These are phyloP conservation scores for Hemicordylus capensis DNA, from an alignment of 2,113 vertebrate genomes.

Conservation along the genomic window DNA sequence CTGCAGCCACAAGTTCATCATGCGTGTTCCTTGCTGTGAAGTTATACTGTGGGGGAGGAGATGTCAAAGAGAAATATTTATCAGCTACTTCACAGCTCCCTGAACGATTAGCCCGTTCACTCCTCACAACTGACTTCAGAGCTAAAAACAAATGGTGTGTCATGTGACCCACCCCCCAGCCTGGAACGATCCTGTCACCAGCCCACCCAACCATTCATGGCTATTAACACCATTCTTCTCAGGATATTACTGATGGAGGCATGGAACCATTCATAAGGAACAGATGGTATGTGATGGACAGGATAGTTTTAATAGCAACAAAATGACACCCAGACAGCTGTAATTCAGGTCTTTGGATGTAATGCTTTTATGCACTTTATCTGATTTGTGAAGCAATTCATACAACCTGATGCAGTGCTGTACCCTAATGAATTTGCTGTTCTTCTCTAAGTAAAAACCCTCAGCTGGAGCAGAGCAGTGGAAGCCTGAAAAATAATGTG, in stretches of 20 bases:
- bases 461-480: neutral
- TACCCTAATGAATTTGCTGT: neutral
- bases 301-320: neutral
- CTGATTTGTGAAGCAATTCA: neutral
- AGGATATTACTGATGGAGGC: neutral
- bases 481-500: neutral
- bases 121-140: slow-evolving; percentile 17
- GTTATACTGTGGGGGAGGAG: neutral
- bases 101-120: neutral
- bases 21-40: neutral
- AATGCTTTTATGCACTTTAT: neutral
- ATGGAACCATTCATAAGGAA: accelerated
- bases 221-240: neutral
- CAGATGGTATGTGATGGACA: neutral
- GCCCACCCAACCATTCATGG: neutral
- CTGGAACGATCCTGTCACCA: neutral
- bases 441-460: neutral
- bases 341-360: neutral
- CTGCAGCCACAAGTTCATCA: slow-evolving; percentile 10
- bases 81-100: slow-evolving; percentile 15
- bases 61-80: slow-evolving; percentile 45
- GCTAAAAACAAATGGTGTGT: slow-evolving; percentile 53
- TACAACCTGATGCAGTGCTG: neutral
- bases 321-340: neutral
- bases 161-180: accelerated